Evolutionary conservation across 2,797 vertebrate genomes (phyloP).

Genomic region (Serranus cabrilla): DNA sequence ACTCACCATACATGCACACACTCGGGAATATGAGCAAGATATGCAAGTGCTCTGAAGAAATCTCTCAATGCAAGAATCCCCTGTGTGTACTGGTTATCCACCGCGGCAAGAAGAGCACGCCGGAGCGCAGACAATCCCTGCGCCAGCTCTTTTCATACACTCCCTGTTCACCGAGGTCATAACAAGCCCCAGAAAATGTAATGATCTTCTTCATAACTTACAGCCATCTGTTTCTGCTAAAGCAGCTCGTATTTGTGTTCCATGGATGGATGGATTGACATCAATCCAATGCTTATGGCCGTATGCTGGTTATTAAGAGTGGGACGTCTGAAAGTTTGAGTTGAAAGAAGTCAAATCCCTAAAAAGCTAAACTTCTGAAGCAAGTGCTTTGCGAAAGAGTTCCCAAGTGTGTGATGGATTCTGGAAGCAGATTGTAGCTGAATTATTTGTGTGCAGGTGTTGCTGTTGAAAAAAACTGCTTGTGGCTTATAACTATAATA

Average conservation of each 20-base stretch:
- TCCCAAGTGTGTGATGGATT: slow-evolving; percentile 17
- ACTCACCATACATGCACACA: slow-evolving; percentile 26
- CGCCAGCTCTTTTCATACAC: slow-evolving; percentile 5
- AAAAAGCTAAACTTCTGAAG: slow-evolving; percentile 20
- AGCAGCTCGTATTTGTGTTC: slow-evolving; percentile 17
- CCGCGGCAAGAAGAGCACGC: background rate
- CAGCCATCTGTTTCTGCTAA: slow-evolving; percentile 32
- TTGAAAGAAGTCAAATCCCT: slow-evolving; percentile 1
- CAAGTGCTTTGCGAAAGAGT: slow-evolving; percentile 12
- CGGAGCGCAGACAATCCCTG: slow-evolving; percentile 3
- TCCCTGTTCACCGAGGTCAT: slow-evolving; percentile 28
- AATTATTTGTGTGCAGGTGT: slow-evolving; percentile 28
- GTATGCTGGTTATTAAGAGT: background rate
- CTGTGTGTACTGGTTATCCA: slow-evolving; percentile 22
- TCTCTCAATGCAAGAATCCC: slow-evolving; percentile 25
- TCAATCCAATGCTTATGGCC: background rate
- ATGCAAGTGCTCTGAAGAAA: slow-evolving; percentile 27
- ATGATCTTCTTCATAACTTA: slow-evolving; percentile 10
- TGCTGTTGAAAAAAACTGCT: slow-evolving; percentile 2
- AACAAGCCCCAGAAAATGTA: slow-evolving; percentile 28
- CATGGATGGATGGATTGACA: background rate
- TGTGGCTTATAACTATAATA: background rate
- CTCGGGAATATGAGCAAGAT: slow-evolving; percentile 34
- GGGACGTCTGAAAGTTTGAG: slow-evolving; percentile 15
- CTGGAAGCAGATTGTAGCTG: background rate